A percentile compares a stretch with the other conserved stretches of the same genome.
These are phyloP conservation scores for Meriones unguiculatus DNA, from an alignment of 2,113 vertebrate genomes.

Conservation along the genomic window DNA sequence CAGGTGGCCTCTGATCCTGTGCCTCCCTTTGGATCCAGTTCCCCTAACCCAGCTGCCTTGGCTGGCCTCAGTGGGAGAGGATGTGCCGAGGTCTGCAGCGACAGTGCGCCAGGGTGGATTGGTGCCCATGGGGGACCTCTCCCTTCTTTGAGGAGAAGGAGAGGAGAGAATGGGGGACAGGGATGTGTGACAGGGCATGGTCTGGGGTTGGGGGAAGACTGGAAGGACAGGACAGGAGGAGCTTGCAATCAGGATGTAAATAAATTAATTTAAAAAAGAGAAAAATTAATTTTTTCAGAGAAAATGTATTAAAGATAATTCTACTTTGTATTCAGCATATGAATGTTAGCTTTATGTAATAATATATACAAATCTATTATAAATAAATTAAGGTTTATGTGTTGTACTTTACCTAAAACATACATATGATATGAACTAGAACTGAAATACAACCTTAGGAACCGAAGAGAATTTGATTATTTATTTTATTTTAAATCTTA, in stretches of 20 bases:
- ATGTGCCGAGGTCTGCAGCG: too few relatives aligned
- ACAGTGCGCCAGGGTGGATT: too few relatives aligned
- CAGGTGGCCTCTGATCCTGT: too few relatives aligned
- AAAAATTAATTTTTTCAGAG: neutral
- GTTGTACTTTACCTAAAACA: neutral
- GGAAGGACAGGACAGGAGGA: neutral
- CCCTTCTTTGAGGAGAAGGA: too few relatives aligned
- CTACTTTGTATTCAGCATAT: neutral
- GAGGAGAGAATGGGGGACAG: too few relatives aligned
- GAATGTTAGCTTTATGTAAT: neutral
- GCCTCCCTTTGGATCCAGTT: too few relatives aligned
- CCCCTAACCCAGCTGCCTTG: too few relatives aligned
- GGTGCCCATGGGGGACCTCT: too few relatives aligned
- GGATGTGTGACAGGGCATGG: too few relatives aligned
- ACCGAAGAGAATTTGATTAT: neutral
- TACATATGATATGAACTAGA: neutral
- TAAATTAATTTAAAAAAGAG: neutral
- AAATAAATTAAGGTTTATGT: neutral
- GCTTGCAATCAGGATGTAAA: neutral
- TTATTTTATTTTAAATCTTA: neutral
- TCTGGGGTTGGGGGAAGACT: too few relatives aligned
- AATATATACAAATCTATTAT: neutral
- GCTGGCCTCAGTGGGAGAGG: too few relatives aligned
- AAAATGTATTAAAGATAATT: slow-evolving; percentile 26
- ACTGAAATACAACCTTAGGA: slow-evolving; percentile 33